Evolutionary conservation across 2,888 invertebrate genomes (phyloP).

Genomic region (Drosophila dives): DNA sequence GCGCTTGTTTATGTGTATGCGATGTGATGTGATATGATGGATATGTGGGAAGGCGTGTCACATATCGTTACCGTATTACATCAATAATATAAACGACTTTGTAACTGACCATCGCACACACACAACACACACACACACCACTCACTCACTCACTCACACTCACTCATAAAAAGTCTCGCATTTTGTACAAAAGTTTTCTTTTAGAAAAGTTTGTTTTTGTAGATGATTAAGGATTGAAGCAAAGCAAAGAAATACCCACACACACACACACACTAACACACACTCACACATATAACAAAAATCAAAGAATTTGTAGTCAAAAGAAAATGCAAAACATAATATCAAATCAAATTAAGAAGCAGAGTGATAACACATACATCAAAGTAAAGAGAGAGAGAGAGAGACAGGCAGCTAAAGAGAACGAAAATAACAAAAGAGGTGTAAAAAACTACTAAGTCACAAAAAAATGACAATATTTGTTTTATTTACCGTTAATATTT

Average conservation of each 20-base stretch:
- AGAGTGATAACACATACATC: constrained; percentile 15
- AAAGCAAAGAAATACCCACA: constrained; percentile 7
- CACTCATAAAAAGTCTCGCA: constrained; percentile 45
- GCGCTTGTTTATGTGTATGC: background rate
- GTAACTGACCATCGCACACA: constrained; percentile 3
- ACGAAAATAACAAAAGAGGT: too few species aligned
- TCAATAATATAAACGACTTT: constrained; percentile 18
- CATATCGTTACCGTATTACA: constrained; percentile 7
- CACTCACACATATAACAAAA: constrained; percentile 46
- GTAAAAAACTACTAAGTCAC: too few species aligned
- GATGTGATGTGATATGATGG: background rate
- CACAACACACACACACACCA: background rate
- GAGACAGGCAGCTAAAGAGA: constrained; percentile 1
- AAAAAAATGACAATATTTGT: too few species aligned
- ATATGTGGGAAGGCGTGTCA: background rate
- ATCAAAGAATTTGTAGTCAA: constrained; percentile 75
- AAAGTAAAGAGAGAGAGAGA: background rate
- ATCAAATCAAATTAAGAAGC: constrained; percentile 38
- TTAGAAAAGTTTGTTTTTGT: constrained; percentile 41
- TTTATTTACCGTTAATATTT: too few species aligned
- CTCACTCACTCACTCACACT: background rate
- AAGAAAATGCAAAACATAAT: constrained; percentile 31
- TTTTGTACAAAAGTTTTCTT: constrained; percentile 54
- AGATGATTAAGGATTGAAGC: constrained; percentile 8
- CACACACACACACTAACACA: background rate